phyloP scores from a whole-genome alignment of 2,113 vertebrate genomes.

The Electrona antarctica region DNA sequence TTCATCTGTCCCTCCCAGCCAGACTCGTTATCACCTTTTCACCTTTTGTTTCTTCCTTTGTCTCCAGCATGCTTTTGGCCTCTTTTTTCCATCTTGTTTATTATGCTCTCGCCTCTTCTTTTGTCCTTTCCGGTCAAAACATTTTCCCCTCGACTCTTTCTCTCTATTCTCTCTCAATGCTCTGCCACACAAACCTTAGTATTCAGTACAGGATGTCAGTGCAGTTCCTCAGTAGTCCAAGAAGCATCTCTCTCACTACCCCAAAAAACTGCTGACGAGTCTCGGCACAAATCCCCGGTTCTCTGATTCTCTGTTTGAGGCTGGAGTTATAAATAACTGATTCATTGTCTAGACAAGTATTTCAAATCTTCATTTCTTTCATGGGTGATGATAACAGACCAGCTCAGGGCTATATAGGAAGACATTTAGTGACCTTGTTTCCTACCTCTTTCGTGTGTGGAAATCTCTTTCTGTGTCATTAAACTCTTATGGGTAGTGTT shows the following conservation, averaged over 20 bases:
- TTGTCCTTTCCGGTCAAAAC: too few relatives aligned
- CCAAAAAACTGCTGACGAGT: constrained; percentile 12
- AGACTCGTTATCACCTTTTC: neutral
- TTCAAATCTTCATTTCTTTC: constrained; percentile 14
- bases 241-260: neutral
- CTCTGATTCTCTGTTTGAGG: constrained; percentile 15
- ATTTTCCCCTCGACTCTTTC: neutral
- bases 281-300: neutral
- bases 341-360: constrained; percentile 41
- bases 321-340: constrained; percentile 45
- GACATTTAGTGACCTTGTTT: constrained; percentile 17
- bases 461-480: constrained; percentile 13
- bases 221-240: neutral
- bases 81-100: neutral
- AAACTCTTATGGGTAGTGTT: neutral
- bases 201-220: neutral
- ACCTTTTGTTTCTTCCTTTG: neutral
- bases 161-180: neutral
- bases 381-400: constrained; percentile 17
- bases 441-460: neutral
- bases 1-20: neutral
- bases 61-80: neutral
- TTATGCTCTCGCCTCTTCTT: too few relatives aligned
- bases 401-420: constrained; percentile 15
- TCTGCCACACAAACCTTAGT: neutral